These are phyloP conservation scores for Manduca sexta DNA, from an alignment of 1,140 invertebrate genomes.

Conservation along the genomic window DNA sequence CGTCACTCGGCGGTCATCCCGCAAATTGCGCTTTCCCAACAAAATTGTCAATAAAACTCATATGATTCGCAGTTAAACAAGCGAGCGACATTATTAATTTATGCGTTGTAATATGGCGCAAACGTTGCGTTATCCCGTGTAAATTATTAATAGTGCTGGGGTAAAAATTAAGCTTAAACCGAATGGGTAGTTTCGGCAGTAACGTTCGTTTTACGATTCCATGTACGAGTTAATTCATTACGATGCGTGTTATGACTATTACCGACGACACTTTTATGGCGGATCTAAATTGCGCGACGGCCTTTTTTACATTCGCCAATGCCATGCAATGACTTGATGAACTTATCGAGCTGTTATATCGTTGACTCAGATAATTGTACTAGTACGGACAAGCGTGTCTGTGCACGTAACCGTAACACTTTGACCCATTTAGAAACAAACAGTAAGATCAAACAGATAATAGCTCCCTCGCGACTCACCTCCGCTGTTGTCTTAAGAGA, in stretches of 20 bases:
- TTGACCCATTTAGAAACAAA: conserved; percentile 5
- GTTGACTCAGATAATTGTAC: too few relatives aligned
- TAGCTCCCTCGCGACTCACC: conserved; percentile 53
- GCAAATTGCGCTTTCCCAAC: conserved; percentile 71
- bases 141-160: conserved; percentile 72
- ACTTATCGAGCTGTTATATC: too few relatives aligned
- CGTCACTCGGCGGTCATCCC: conserved; percentile 59
- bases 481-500: conserved; percentile 66
- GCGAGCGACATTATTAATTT: conserved; percentile 72
- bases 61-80: conserved; percentile 73
- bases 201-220: conserved; percentile 65
- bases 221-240: conserved; percentile 60
- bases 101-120: conserved; percentile 71
- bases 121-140: conserved; percentile 65
- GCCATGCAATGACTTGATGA: too few relatives aligned
- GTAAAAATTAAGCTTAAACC: conserved; percentile 72
- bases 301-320: too few relatives aligned
- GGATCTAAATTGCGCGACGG: conserved; percentile 8
- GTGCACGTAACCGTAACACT: neutral
- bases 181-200: conserved; percentile 68
- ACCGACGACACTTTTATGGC: conserved; percentile 11
- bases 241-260: conserved; percentile 23
- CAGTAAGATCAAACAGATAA: conserved; percentile 30
- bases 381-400: too few relatives aligned
- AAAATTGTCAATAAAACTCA: conserved; percentile 74